phyloP scores from a whole-genome alignment of 2,113 vertebrate species.

The Cynoglossus semilaevis region DNA sequence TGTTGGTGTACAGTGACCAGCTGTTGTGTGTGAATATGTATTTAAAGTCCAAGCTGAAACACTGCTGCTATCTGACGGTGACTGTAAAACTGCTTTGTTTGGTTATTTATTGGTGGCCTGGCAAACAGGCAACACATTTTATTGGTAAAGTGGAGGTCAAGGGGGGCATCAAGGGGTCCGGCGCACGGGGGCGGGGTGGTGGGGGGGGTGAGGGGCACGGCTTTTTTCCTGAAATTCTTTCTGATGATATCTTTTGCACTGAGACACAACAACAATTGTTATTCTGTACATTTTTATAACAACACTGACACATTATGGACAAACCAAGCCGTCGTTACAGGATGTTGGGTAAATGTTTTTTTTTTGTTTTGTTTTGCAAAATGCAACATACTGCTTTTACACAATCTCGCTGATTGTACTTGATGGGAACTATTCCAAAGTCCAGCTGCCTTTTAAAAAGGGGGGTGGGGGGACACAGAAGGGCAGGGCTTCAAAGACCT shows the following conservation, averaged over 20 bases:
- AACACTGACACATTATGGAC: constrained; percentile 66
- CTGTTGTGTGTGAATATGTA: constrained; percentile 77
- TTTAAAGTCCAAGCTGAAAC: constrained; percentile 75
- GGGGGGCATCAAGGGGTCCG: not conserved
- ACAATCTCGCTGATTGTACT: constrained; percentile 69
- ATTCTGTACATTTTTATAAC: constrained; percentile 78
- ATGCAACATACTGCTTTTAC: constrained; percentile 73
- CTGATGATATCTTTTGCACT: constrained; percentile 78
- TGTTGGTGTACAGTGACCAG: constrained; percentile 72
- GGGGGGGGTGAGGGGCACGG: constrained; percentile 62
- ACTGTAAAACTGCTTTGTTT: constrained; percentile 80
- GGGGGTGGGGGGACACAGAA: constrained; percentile 29
- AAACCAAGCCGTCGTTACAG: constrained; percentile 73
- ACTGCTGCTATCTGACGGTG: constrained; percentile 82
- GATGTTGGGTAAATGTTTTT: constrained; percentile 75
- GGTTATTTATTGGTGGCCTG: constrained; percentile 73
- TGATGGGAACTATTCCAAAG: constrained; percentile 55
- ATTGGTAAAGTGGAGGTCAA: constrained; percentile 48
- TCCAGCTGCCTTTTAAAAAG: constrained; percentile 48
- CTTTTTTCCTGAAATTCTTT: constrained; percentile 69
- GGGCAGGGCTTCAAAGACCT: constrained; percentile 65
- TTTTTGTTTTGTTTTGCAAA: no score
- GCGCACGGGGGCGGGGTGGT: not conserved
- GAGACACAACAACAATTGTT: constrained; percentile 77
- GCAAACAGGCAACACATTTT: constrained; percentile 48